Evolutionary conservation across 2,888 invertebrate genomes (phyloP).

Genomic region (Eucera pruinosa): DNA sequence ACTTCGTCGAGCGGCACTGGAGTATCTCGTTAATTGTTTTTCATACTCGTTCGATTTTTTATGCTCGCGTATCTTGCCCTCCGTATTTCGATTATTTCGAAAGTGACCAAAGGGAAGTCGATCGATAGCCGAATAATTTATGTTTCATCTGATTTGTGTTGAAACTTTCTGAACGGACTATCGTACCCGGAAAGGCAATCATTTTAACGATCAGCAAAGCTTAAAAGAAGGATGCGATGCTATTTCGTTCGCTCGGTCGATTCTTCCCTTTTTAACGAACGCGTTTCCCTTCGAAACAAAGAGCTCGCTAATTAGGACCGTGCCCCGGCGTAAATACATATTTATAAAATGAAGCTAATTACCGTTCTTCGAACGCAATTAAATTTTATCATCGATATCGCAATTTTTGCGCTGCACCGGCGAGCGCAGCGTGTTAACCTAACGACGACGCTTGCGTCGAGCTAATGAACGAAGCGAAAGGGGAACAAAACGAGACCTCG

Average conservation of each 20-base stretch:
- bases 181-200: too few relatives aligned
- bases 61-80: too few relatives aligned
- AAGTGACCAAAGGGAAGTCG: too few relatives aligned
- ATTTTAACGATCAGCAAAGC: too few relatives aligned
- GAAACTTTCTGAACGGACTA: too few relatives aligned
- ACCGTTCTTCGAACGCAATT: slow-evolving; percentile 24
- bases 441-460: slow-evolving; percentile 5
- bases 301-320: slow-evolving; percentile 29
- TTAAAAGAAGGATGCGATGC: not conserved
- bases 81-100: too few relatives aligned
- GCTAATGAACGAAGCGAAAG: slow-evolving; percentile 37
- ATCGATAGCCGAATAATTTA: too few relatives aligned
- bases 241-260: not conserved
- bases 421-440: not conserved
- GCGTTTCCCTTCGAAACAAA: slow-evolving; percentile 17
- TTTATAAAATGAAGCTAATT: slow-evolving; percentile 34
- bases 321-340: not conserved
- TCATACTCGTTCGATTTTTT: too few relatives aligned
- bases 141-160: too few relatives aligned
- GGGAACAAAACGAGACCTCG: slow-evolving; percentile 23
- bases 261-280: slow-evolving; percentile 16
- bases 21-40: too few relatives aligned
- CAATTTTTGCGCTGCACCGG: not conserved
- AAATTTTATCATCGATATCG: slow-evolving; percentile 27
- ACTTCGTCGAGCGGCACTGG: too few relatives aligned